These are phyloP conservation scores for Griposia aprilina DNA, from an alignment of 2,888 invertebrate species.

Conservation along the genomic window DNA sequence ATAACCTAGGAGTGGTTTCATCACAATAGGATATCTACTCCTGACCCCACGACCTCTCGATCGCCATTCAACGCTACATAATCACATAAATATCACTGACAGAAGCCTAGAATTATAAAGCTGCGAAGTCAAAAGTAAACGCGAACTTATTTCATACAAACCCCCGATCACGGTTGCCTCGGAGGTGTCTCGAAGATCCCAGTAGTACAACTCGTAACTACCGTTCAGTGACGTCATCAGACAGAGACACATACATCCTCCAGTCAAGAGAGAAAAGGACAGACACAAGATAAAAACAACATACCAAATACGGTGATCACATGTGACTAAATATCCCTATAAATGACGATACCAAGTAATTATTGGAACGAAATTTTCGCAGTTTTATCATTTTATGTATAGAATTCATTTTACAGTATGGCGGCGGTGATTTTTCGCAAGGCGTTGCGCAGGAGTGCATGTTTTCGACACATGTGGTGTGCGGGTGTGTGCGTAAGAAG, in stretches of 20 bases:
- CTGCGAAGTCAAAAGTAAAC: conserved; percentile 21
- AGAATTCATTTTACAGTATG: conserved; percentile 70
- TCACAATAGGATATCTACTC: conserved; percentile 45
- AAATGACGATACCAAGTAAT: conserved; percentile 74
- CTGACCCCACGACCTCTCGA: conserved; percentile 47
- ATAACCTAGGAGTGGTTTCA: conserved; percentile 31
- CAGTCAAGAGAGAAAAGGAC: conserved; percentile 70
- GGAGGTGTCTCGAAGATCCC: conserved; percentile 68
- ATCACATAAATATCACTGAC: conserved; percentile 35
- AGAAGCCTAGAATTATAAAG: conserved; percentile 22
- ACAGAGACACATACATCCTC: conserved; percentile 71
- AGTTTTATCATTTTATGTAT: conserved; percentile 74
- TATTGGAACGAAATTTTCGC: conserved; percentile 78
- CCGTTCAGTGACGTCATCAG: conserved; percentile 86
- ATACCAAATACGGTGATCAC: conserved; percentile 88
- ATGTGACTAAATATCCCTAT: conserved; percentile 87
- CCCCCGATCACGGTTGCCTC: conserved; percentile 59
- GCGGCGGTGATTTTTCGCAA: conserved; percentile 51
- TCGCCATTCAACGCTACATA: conserved; percentile 52
- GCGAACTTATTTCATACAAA: conserved; percentile 35
- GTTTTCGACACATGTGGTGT: conserved; percentile 80
- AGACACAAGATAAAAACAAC: conserved; percentile 81
- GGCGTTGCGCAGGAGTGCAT: conserved; percentile 73
- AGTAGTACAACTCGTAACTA: conserved; percentile 75
- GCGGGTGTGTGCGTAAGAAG: conserved; percentile 67